These are phyloP conservation scores for Zootoca vivipara DNA, from an alignment of 2,113 vertebrate genomes.

Conservation along the genomic window DNA sequence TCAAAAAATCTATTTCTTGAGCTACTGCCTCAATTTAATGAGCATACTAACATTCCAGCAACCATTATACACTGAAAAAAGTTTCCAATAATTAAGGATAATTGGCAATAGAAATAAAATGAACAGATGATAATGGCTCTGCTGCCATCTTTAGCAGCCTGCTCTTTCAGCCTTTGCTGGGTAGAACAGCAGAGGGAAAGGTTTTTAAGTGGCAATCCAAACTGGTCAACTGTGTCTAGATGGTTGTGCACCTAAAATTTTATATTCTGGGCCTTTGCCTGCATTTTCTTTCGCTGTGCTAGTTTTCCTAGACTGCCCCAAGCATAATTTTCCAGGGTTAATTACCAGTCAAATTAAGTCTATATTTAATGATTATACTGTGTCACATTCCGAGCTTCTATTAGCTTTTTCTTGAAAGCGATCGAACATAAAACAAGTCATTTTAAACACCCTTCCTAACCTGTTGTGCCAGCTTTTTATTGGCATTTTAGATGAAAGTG, in stretches of 20 bases:
- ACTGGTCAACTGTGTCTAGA: conserved; percentile 55
- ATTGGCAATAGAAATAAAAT: conserved; percentile 75
- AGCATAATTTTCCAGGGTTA: conserved; percentile 54
- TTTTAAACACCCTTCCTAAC: conserved; percentile 47
- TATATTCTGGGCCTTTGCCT: conserved; percentile 3
- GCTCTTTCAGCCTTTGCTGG: not conserved
- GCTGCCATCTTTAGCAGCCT: conserved; percentile 51
- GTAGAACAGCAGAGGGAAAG: conserved; percentile 31
- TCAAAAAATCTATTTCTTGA: conserved; percentile 66
- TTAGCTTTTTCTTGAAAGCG: conserved; percentile 58
- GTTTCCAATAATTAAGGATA: conserved; percentile 77
- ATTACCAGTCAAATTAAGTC: conserved; percentile 58
- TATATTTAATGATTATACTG: conserved; percentile 62
- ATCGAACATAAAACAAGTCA: conserved; percentile 39
- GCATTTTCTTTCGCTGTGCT: conserved; percentile 41
- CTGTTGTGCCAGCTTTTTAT: conserved; percentile 37
- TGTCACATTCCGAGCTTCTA: conserved; percentile 54
- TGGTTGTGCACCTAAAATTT: conserved; percentile 43
- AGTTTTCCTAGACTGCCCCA: not conserved
- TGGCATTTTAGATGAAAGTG: conserved; percentile 39
- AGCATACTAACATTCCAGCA: conserved; percentile 68
- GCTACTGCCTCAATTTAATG: conserved; percentile 67
- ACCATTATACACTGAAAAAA: conserved; percentile 67
- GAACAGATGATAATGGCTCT: conserved; percentile 69
- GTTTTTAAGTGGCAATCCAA: conserved; percentile 53